A percentile compares a stretch with the other conserved stretches of the same genome.
Evolutionary conservation across 2,888 invertebrate genomes (phyloP).

Genomic region (Nymphalis polychloros): DNA sequence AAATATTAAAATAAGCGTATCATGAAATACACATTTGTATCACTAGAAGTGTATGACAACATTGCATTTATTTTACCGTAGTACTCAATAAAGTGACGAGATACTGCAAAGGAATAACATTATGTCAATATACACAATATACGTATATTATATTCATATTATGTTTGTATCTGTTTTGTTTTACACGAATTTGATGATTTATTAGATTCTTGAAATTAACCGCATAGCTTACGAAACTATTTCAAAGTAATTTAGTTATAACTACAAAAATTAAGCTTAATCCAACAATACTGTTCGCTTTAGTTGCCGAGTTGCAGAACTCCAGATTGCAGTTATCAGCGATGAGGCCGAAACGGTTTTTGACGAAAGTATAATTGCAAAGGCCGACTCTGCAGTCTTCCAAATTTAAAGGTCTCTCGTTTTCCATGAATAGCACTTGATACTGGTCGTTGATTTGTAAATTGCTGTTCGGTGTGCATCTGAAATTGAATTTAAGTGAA

Average conservation of each 20-base stretch:
- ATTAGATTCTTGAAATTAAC: background rate
- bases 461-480: constrained; percentile 78
- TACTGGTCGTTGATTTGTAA: constrained; percentile 67
- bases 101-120: no score
- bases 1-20: no score
- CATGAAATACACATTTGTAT: no score
- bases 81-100: no score
- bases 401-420: constrained; percentile 85
- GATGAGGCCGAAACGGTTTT: constrained; percentile 79
- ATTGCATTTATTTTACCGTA: no score
- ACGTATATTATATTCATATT: no score
- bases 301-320: constrained; percentile 74
- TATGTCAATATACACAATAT: no score
- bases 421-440: constrained; percentile 85
- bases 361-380: constrained; percentile 87
- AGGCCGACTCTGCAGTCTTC: constrained; percentile 88
- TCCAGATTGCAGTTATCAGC: constrained; percentile 81
- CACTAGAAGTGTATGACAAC: no score
- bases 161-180: no score
- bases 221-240: background rate
- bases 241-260: constrained; percentile 23
- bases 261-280: constrained; percentile 34
- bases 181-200: no score
- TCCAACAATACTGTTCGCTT: constrained; percentile 34
- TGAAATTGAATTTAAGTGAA: constrained; percentile 49